phyloP scores from a whole-genome alignment of 2,888 invertebrate species.

The Nomada lathburiana region DNA sequence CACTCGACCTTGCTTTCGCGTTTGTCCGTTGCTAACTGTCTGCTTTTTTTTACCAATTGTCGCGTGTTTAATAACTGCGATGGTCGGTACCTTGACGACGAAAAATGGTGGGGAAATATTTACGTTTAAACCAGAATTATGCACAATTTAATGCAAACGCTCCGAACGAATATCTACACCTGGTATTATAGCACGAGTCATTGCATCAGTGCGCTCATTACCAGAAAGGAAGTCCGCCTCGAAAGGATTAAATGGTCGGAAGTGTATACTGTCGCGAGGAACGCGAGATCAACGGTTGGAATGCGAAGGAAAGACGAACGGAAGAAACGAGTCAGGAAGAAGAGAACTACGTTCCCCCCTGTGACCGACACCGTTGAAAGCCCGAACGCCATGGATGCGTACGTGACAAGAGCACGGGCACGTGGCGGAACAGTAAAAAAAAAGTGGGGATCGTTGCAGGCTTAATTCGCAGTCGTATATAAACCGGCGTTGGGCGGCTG shows the following conservation, averaged over 20 bases:
- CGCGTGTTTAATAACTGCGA: too few species aligned
- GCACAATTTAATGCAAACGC: too few species aligned
- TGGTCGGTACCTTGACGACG: too few species aligned
- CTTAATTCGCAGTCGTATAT: slow-evolving; percentile 5
- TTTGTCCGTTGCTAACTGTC: too few species aligned
- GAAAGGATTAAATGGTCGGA: not conserved
- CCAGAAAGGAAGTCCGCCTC: too few species aligned
- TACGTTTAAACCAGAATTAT: too few species aligned
- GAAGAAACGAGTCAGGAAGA: not conserved
- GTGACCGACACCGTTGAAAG: not conserved
- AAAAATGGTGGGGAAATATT: too few species aligned
- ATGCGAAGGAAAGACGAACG: not conserved
- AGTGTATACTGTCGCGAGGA: not conserved
- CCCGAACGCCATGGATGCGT: not conserved
- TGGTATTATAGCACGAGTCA: too few species aligned
- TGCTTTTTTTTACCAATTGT: too few species aligned
- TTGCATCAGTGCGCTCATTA: too few species aligned
- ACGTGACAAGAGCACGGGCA: slow-evolving; percentile 5
- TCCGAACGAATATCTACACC: too few species aligned
- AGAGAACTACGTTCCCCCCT: not conserved
- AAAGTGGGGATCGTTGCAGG: not conserved
- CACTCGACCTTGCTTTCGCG: too few species aligned
- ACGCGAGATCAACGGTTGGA: not conserved
- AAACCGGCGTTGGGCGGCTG: not conserved
- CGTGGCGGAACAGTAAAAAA: slow-evolving; percentile 17